These are phyloP conservation scores for Pempheris klunzingeri DNA, from an alignment of 2,797 vertebrate genomes.

Conservation along the genomic window DNA sequence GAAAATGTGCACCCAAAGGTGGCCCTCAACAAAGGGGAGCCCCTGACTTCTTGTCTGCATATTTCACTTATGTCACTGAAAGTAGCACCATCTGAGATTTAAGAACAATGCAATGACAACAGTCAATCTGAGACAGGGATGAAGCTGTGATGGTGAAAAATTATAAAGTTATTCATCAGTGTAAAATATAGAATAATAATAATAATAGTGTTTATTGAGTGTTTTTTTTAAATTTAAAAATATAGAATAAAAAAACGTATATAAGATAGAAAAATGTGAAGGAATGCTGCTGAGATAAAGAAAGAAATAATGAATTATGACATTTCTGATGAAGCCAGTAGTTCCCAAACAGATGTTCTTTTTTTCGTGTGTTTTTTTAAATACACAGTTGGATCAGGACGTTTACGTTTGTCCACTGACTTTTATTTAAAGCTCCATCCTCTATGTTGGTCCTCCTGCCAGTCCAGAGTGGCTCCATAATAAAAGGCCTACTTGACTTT, in stretches of 20 bases:
- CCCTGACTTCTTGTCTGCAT: background rate
- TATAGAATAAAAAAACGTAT: background rate
- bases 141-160: background rate
- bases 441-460: slow-evolving; percentile 37
- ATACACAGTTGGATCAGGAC: background rate
- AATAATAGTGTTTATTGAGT: background rate
- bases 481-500: slow-evolving; percentile 85
- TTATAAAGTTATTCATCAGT: background rate
- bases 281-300: background rate
- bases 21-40: background rate
- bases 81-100: background rate
- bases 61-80: background rate
- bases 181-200: background rate
- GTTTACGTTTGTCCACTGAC: slow-evolving; percentile 16
- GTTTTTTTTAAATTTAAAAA: background rate
- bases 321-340: background rate
- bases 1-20: slow-evolving; percentile 14
- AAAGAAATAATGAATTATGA: background rate
- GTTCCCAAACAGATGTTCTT: too few species aligned
- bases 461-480: slow-evolving; percentile 50
- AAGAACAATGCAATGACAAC: background rate
- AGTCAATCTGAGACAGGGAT: background rate
- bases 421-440: slow-evolving; percentile 46
- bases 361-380: background rate
- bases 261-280: too few species aligned